Evolutionary conservation across 2,113 vertebrate genomes (phyloP).

Genomic region (Lycocorax pyrrhopterus): DNA sequence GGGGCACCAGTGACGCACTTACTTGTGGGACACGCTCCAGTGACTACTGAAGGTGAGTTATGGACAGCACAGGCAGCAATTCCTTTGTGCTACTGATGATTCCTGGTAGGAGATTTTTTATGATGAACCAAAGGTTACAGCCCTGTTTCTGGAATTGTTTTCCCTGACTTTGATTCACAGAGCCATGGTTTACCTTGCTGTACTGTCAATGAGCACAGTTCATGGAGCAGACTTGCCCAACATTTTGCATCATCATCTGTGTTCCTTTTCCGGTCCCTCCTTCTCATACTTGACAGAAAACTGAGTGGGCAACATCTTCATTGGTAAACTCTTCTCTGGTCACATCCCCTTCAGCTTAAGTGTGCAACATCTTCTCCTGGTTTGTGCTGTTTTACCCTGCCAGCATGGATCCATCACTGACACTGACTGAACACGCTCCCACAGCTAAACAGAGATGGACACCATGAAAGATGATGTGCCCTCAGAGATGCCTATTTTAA

Average conservation of each 20-base stretch:
- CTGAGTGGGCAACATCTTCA: background rate
- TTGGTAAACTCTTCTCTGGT: background rate
- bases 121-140: background rate
- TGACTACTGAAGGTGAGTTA: background rate
- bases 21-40: background rate
- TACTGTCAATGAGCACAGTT: fast-evolving
- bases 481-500: background rate
- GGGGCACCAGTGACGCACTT: fast-evolving
- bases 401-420: background rate
- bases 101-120: background rate
- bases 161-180: background rate
- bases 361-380: background rate
- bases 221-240: background rate
- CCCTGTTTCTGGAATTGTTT: background rate
- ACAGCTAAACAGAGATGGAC: background rate
- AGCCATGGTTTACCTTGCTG: background rate
- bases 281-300: background rate
- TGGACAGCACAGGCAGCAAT: background rate
- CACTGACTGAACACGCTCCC: background rate
- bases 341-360: background rate
- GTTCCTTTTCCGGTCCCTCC: background rate
- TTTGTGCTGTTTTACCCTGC: background rate
- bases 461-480: background rate
- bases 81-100: background rate
- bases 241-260: background rate